These are phyloP conservation scores for Delia radicum DNA, from an alignment of 1,140 invertebrate genomes.

Conservation along the genomic window DNA sequence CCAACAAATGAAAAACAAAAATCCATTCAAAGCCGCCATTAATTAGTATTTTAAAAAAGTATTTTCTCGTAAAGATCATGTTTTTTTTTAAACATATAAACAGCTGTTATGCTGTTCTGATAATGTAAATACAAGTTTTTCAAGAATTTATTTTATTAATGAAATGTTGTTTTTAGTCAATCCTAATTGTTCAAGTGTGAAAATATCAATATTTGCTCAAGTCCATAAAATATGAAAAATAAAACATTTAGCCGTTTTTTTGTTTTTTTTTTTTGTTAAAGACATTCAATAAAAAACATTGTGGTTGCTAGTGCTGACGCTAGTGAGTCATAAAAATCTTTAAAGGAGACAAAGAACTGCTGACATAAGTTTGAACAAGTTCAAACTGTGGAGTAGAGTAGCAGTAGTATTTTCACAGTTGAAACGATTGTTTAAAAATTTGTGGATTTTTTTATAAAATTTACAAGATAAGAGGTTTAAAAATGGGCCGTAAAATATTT, in stretches of 20 bases:
- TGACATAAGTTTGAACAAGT: not conserved
- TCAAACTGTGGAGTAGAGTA: not conserved
- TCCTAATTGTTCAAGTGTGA: slow-evolving; percentile 11
- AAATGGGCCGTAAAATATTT: no score
- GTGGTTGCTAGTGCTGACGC: not conserved
- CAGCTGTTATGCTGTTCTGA: no score
- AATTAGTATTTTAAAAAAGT: not conserved
- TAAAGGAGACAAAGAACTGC: slow-evolving; percentile 3
- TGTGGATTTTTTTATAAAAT: not conserved
- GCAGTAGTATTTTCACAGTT: not conserved
- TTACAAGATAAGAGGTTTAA: no score
- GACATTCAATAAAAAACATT: not conserved
- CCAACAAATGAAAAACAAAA: no score
- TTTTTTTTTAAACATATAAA: not conserved
- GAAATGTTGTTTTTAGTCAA: not conserved
- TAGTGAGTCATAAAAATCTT: slow-evolving; percentile 8
- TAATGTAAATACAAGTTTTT: no score
- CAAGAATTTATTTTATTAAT: slow-evolving; percentile 4
- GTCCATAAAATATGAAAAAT: not conserved
- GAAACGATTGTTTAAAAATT: not conserved
- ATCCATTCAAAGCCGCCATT: not conserved
- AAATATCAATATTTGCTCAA: not conserved
- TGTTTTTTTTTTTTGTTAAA: not conserved
- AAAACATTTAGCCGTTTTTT: no score
- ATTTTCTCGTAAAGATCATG: not conserved